Conservation (phyloP, 2,888 invertebrate genomes). For the Agonopterix arenella region DNA sequence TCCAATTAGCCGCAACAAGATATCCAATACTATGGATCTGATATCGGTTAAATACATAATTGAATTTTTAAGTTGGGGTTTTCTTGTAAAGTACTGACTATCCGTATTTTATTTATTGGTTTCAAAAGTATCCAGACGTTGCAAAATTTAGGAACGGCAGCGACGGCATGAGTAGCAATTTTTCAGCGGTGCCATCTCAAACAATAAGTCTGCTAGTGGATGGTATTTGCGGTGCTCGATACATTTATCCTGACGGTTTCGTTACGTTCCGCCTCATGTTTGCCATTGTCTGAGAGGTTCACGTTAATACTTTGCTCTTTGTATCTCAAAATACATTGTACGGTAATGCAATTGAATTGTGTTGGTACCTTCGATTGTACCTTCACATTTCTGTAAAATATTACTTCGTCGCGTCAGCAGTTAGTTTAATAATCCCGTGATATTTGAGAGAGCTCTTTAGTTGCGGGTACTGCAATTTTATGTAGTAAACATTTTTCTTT, state of each 20-base stretch:
- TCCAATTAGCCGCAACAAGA: slow-evolving; percentile 60
- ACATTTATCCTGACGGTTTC: slow-evolving; percentile 52
- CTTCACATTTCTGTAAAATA: background rate
- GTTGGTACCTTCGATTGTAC: slow-evolving; percentile 11
- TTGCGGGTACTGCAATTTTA: background rate
- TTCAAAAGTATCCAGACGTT: slow-evolving; percentile 21
- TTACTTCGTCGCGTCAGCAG: background rate
- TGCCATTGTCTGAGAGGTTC: slow-evolving; percentile 62
- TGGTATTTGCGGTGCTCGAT: slow-evolving; percentile 54
- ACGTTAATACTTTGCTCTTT: slow-evolving; percentile 50
- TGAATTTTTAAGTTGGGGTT: slow-evolving; percentile 30
- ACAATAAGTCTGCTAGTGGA: slow-evolving; percentile 57
- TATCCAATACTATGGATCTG: slow-evolving; percentile 46
- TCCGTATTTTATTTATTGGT: slow-evolving; percentile 9
- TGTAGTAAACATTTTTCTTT: background rate
- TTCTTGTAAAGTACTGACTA: slow-evolving; percentile 4
- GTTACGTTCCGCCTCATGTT: slow-evolving; percentile 50
- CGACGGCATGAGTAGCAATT: slow-evolving; percentile 37
- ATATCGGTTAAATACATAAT: slow-evolving; percentile 45
- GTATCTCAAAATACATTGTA: slow-evolving; percentile 47
- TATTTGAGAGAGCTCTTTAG: background rate
- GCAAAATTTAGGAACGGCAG: slow-evolving; percentile 23
- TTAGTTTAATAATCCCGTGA: no score
- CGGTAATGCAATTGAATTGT: slow-evolving; percentile 40
- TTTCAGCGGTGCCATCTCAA: slow-evolving; percentile 51